These are phyloP conservation scores for Blastobasis adustella DNA, from an alignment of 2,888 invertebrate species.

Conservation along the genomic window DNA sequence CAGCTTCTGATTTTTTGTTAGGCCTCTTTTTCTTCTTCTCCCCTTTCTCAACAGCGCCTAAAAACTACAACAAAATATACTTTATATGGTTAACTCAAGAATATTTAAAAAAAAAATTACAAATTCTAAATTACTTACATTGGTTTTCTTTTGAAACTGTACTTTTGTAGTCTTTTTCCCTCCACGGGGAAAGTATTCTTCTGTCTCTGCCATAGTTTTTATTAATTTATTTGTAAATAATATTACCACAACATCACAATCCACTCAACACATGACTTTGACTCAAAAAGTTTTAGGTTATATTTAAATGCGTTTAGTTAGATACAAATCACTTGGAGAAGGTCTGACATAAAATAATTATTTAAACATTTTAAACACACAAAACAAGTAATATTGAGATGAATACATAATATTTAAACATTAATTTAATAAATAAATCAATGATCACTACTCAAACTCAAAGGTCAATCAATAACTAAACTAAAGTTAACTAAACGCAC, in stretches of 20 bases:
- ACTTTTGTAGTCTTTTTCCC: slow-evolving; percentile 63
- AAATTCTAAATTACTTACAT: slow-evolving; percentile 34
- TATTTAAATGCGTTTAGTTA: slow-evolving; percentile 20
- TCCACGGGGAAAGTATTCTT: slow-evolving; percentile 75
- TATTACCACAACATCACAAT: slow-evolving; percentile 9
- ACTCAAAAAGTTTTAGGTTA: slow-evolving; percentile 30
- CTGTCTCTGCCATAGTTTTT: slow-evolving; percentile 49
- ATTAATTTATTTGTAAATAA: slow-evolving; percentile 4
- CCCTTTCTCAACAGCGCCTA: slow-evolving; percentile 54
- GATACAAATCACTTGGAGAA: too few species aligned
- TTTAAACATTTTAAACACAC: too few species aligned
- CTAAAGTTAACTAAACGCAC: too few species aligned
- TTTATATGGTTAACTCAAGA: background rate
- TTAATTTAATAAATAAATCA: too few species aligned
- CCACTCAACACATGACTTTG: slow-evolving; percentile 16
- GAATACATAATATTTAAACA: too few species aligned
- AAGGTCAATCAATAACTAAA: too few species aligned
- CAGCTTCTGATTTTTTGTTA: slow-evolving; percentile 51
- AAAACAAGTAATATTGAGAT: too few species aligned
- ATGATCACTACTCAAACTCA: too few species aligned
- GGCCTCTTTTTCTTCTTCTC: slow-evolving; percentile 53
- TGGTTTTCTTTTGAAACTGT: slow-evolving; percentile 59
- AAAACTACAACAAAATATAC: slow-evolving; percentile 32
- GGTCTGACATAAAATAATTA: too few species aligned
- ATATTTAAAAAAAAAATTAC: background rate